phyloP scores from a whole-genome alignment of 2,888 invertebrate genomes.

The Muschampia plurimacula region DNA sequence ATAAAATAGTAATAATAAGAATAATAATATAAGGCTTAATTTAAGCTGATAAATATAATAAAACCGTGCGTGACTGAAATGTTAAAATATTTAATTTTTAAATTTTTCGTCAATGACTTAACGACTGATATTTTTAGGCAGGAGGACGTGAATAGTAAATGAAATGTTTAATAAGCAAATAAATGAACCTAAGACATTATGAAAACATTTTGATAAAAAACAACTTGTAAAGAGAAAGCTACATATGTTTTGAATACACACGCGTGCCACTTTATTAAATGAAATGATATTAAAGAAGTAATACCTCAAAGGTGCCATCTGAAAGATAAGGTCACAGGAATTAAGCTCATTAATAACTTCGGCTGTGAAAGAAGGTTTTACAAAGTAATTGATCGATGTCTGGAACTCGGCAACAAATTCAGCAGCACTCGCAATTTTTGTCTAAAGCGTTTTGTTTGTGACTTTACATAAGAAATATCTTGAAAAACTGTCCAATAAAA shows the following conservation, averaged over 20 bases:
- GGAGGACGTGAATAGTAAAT: no score
- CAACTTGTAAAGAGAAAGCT: neutral
- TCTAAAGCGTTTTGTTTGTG: neutral
- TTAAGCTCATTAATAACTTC: conserved; percentile 25
- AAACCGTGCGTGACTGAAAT: no score
- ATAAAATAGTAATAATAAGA: no score
- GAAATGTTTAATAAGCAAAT: neutral
- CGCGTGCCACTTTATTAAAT: neutral
- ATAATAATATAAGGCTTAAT: no score
- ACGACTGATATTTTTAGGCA: no score
- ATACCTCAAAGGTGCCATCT: conserved; percentile 16
- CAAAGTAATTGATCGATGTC: conserved; percentile 20
- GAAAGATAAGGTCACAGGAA: conserved; percentile 9
- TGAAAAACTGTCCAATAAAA: neutral
- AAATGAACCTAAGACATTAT: neutral
- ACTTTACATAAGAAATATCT: conserved; percentile 3
- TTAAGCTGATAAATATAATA: no score
- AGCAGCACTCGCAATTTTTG: neutral
- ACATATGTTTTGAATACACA: neutral
- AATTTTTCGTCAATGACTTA: no score
- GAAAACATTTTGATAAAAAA: neutral
- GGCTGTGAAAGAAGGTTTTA: conserved; percentile 12
- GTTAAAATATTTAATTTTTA: no score
- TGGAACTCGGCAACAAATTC: conserved; percentile 3
- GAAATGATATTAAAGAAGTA: conserved; percentile 20